Conservation (phyloP, 2,797 vertebrate genomes). For the Neosilurus hyrtlii region DNA sequence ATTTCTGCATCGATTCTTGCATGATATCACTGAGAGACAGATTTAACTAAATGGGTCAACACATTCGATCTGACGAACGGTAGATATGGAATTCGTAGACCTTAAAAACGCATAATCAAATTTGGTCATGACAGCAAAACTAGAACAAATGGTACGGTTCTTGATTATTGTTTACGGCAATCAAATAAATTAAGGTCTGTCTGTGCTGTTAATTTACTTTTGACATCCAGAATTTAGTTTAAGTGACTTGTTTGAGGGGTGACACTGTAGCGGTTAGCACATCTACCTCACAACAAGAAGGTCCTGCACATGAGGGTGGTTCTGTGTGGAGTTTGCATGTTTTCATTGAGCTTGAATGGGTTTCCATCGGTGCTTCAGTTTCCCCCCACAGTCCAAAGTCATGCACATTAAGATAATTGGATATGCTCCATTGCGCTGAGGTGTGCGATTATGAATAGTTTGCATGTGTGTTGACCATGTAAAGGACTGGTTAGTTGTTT, state of each 20-base stretch:
- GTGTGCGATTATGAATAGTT: too few relatives aligned
- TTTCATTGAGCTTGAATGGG: too few relatives aligned
- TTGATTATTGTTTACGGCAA: background rate
- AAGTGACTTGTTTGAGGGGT: background rate
- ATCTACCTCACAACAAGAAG: too few relatives aligned
- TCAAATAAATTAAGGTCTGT: slow-evolving; percentile 4
- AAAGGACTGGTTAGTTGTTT: too few relatives aligned
- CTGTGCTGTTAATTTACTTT: background rate
- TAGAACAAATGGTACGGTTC: background rate
- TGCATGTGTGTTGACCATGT: too few relatives aligned
- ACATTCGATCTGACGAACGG: background rate
- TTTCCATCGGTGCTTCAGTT: too few relatives aligned
- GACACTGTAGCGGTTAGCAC: too few relatives aligned
- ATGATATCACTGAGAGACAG: slow-evolving; percentile 16
- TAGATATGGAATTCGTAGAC: background rate
- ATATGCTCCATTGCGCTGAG: too few relatives aligned
- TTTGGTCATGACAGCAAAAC: background rate
- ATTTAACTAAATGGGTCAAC: slow-evolving; percentile 18
- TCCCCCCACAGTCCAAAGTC: too few relatives aligned
- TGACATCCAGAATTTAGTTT: background rate
- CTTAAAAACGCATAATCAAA: background rate
- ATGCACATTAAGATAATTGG: too few relatives aligned
- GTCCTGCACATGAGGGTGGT: too few relatives aligned
- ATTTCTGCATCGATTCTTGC: slow-evolving; percentile 31
- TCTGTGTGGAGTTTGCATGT: too few relatives aligned